phyloP scores from a whole-genome alignment of 2,113 vertebrate genomes.

The Geothlypis trichas region DNA sequence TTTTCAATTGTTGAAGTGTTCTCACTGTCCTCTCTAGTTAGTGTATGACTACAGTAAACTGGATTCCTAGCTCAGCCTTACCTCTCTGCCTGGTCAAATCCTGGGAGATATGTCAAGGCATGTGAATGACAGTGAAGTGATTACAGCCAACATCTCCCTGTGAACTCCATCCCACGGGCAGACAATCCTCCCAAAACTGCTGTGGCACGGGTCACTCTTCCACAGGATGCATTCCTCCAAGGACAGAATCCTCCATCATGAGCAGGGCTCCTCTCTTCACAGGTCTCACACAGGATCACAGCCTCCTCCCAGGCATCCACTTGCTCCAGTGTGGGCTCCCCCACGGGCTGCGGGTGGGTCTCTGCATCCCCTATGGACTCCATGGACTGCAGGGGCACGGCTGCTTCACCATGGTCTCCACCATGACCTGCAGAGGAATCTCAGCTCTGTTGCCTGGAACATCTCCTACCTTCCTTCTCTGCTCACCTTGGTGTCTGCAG shows the following conservation, averaged over 20 bases:
- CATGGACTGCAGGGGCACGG: neutral
- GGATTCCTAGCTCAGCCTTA: neutral
- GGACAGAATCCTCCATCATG: neutral
- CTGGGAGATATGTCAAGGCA: neutral
- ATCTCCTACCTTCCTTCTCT: neutral
- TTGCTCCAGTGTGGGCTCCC: rapidly evolving
- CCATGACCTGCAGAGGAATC: rapidly evolving
- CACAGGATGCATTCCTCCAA: neutral
- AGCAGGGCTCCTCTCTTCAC: neutral
- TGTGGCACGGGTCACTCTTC: rapidly evolving
- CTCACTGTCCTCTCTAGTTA: neutral
- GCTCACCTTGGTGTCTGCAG: neutral
- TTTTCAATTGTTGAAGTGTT: neutral
- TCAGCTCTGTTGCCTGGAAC: rapidly evolving
- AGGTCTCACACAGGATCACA: neutral
- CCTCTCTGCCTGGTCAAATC: neutral
- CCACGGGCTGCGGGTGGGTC: rapidly evolving
- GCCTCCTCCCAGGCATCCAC: neutral
- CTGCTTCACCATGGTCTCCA: neutral
- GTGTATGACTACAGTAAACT: neutral
- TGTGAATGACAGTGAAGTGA: rapidly evolving
- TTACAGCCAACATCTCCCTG: neutral
- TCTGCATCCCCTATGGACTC: neutral
- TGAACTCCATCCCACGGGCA: rapidly evolving
- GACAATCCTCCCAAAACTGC: neutral